Evolutionary conservation across 2,797 vertebrate genomes (phyloP).

Genomic region (Mormyrops attenuatus): DNA sequence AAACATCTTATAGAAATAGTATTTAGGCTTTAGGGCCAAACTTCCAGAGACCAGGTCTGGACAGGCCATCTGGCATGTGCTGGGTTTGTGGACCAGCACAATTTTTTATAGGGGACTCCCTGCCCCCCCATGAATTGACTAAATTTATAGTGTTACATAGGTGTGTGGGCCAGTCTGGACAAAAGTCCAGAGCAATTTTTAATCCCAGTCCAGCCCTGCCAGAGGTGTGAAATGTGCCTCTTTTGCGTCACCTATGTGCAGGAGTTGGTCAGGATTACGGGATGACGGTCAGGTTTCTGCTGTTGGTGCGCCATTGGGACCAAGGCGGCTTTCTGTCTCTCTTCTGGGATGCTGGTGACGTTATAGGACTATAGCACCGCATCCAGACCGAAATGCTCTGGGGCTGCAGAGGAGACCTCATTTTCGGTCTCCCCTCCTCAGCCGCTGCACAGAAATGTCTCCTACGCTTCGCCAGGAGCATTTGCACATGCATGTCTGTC

Average conservation of each 20-base stretch:
- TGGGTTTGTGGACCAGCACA: neutral
- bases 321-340: neutral
- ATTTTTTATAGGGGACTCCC: neutral
- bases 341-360: neutral
- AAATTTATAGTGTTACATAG: neutral
- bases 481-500: neutral
- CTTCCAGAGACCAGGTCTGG: neutral
- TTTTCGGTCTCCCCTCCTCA: neutral
- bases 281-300: neutral
- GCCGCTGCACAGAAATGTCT: neutral
- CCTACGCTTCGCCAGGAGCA: neutral
- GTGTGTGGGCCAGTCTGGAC: neutral
- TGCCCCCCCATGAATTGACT: neutral
- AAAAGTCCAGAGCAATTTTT: neutral
- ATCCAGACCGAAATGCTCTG: neutral
- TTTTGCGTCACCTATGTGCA: neutral
- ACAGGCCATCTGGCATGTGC: neutral
- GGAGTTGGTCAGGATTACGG: neutral
- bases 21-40: neutral
- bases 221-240: neutral
- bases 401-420: neutral
- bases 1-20: neutral
- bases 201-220: neutral
- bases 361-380: neutral
- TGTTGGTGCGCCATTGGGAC: neutral